Conservation (phyloP, 1,140 invertebrate genomes). For the Euwallacea similis region DNA sequence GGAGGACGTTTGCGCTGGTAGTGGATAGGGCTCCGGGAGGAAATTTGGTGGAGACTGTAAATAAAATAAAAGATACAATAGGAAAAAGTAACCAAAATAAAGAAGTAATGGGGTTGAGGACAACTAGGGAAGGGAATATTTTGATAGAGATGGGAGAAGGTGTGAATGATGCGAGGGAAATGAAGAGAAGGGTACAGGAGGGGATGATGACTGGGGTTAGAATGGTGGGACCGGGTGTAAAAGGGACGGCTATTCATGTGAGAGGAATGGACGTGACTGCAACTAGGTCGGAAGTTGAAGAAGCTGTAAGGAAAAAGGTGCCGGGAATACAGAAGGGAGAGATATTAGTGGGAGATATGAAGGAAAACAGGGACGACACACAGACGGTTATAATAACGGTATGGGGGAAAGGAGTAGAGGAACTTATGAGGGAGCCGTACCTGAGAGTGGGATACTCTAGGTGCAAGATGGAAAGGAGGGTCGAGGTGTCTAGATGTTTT, state of each 20-base stretch:
- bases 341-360: neutral
- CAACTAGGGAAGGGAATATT: constrained; percentile 11
- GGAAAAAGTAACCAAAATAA: neutral
- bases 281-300: constrained; percentile 8
- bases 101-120: constrained; percentile 9
- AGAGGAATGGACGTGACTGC: constrained; percentile 19
- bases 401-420: neutral
- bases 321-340: too few relatives aligned
- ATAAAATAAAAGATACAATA: neutral
- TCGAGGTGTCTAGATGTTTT: neutral
- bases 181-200: neutral
- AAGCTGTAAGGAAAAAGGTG: neutral
- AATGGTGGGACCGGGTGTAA: neutral
- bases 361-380: neutral
- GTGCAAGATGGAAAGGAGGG: neutral
- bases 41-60: neutral
- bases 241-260: neutral
- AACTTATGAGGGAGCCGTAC: neutral
- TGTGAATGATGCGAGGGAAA: neutral
- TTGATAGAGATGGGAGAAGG: constrained; percentile 11
- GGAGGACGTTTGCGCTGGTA: neutral
- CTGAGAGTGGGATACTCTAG: constrained; percentile 8
- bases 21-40: neutral
- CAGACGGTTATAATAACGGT: neutral
- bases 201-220: too few relatives aligned